Base-by-base conservation (phyloP, 2,113 vertebrate genomes). In the Pygoscelis adeliae region DNA sequence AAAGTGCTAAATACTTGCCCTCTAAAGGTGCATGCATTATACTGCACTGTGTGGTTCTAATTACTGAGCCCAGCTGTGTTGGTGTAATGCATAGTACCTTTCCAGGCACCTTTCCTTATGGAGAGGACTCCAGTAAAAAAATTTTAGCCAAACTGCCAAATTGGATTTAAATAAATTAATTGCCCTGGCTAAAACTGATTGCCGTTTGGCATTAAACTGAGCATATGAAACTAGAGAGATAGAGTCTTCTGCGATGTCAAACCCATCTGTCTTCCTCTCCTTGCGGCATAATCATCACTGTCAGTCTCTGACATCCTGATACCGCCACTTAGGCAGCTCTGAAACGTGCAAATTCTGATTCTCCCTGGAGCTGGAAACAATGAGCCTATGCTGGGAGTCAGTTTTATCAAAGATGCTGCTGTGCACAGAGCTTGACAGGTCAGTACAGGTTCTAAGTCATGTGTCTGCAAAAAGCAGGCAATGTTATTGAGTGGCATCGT, bases 271-370 rank as follows among this genome's bases (percentile, higher is more conserved):
- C 61, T 65, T 78, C 47, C 42, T 78, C 38, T 90, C 82, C 90
- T 83, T 53, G 84, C 10, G 29, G 84, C 53, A 56, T 80, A 87
- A 91, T 89, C 86, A 82, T 67, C 38, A 5, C 95, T 79, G 85
- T 81, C 53, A 46, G 58, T 29, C 78, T 62, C 89, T 83, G 70
- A 83, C 72, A 70, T 80, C 46, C 87, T 65, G 89, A 97, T 72
- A 44, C 40, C 1, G 5, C 34, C 93, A 69, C 47, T 95, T 89
- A 92, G 15, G 76, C 67, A 44, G 69, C 56, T 69, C 32, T 83
- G 78, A 96, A 97, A 90, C 30, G 42, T 93, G 81, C 77, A 90
- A 77, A 93, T 96, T 38, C 93, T 87, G 53, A 77, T 70, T 95
- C 92, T 30, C 95, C 80, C 89, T 11, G 15, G 7, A 29, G 94